Base-by-base conservation (phyloP, 2,113 vertebrate species). In the Pavo muticus region DNA sequence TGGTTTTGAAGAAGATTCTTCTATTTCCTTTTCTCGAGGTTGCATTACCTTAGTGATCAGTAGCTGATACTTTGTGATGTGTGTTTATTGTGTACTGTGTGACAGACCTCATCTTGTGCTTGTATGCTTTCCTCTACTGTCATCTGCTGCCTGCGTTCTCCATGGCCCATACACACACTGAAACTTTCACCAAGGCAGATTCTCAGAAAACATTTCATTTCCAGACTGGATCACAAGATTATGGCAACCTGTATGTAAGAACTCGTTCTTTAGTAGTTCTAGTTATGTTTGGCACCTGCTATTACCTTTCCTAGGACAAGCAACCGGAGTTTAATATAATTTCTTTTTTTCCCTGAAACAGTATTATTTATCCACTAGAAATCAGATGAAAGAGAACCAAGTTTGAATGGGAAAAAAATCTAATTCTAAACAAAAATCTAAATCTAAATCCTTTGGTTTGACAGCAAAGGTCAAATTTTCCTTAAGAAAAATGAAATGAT, bases 81-180 rank as follows among this genome's bases (percentile, higher is more conserved):
- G 13, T 50, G 5, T 80, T 90, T 40, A 20, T 48, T 44, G 12
- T 73, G 8, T 17, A n/a, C 11, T 44, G n/a, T 23, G 69, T 14
- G 59, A 84, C 14, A 68, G 60, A 9, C 42, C 6, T 80, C 40
- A 74, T 21, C 25, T 8, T 30, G 17, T 50, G 17, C 30, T 70
- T 4, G 2, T 23, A n/a, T 6, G 16, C 29, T 75, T 37, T 21
- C 14, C 45, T n/a, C 52, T 75, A 21, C 27, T 40, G 50, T 44
- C 57, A 88, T 1, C 7, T 6, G 57, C 54, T 79, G 23, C 24
- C 40, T 47, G 11, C 37, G 30, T 10, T 75, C 70, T 82, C 52
- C 35, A 29, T 7, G 44, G 35, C 7, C 47, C 24, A 18, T 1
- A 18, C 6, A 45, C 27, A 52, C 4, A 2, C 0, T 25, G 11